Base-by-base conservation (phyloP, 2,888 invertebrate species). In the Opisthograptis luteolata region DNA sequence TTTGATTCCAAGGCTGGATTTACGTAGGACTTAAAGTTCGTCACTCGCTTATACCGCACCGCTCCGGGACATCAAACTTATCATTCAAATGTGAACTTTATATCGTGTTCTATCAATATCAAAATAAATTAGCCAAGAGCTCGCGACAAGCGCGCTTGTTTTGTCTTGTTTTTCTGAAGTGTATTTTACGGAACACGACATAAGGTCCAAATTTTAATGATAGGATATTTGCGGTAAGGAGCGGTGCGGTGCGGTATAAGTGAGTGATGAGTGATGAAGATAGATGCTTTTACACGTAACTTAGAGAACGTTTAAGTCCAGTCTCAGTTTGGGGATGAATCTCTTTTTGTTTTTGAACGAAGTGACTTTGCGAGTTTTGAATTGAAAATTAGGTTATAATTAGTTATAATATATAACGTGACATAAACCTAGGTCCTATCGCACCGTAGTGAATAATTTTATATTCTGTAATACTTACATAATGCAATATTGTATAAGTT, bases 391-490 rank as follows among this genome's bases (percentile, higher is more conserved):
- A 31, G 42, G 14, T 53, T 44, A 30, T 63, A 63, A 54, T 39
- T 46, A 49, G 60, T 62, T 57, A 56, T n/a, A n/a, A n/a, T 64
- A 60, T 64, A 58, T 66, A 60, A 63, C 60, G 55, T 64, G 64
- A 68, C 64, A 62, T 68, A 65, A 69, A 66, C 61, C 59, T 77
- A 77, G 70, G 69, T 71, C 65, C 56, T 70, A 60, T 74, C 67
- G 78, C 79, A 80, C 76, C 72, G 62, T 71, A 73, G 84, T 84
- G 78, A 65, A 64, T 80, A 73, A 73, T 81, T 73, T 73, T 71
- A 60, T 71, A 80, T 77, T 77, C 64, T 79, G 24, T 50, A 81
- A 47, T 59, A 62, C 50, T 60, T 70, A 72, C 50, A 60, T 70
- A 72, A 67, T 71, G 73, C 75, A 74, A 73, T 72, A 72, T 65